Conservation (phyloP, 35 echinoderm and acorn worm genomes). For the Patiria miniata region DNA sequence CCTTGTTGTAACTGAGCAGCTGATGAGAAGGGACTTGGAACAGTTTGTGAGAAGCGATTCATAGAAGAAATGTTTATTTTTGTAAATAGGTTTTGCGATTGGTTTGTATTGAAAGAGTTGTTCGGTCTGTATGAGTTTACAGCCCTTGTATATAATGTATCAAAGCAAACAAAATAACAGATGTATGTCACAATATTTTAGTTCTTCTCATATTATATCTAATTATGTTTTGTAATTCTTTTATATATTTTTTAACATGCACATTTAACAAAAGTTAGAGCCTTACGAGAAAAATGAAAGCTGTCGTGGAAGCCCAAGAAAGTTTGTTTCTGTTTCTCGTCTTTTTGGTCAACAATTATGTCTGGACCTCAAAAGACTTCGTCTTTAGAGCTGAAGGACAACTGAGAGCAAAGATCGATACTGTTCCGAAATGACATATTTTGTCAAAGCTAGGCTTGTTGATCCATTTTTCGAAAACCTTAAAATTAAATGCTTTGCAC, state of each 20-base stretch:
- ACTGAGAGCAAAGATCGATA: too few species aligned
- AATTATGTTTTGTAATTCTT: slow-evolving; percentile 30
- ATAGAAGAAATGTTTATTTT: slow-evolving; percentile 21
- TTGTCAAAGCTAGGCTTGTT: too few species aligned
- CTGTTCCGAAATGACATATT: too few species aligned
- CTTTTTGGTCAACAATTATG: too few species aligned
- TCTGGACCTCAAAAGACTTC: too few species aligned
- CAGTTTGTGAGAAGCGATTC: neutral
- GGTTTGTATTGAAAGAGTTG: slow-evolving; percentile 12
- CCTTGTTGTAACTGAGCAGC: too few species aligned
- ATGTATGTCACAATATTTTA: slow-evolving; percentile 17
- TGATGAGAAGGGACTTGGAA: neutral
- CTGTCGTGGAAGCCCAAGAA: too few species aligned
- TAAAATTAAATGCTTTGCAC: too few species aligned
- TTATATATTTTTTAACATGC: slow-evolving; percentile 16
- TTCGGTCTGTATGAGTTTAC: neutral
- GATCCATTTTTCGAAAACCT: too few species aligned
- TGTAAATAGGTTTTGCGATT: slow-evolving; percentile 14
- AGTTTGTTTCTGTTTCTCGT: too few species aligned
- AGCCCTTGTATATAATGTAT: slow-evolving; percentile 5
- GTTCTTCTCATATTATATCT: slow-evolving; percentile 13
- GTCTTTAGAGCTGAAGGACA: too few species aligned
- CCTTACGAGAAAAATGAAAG: neutral
- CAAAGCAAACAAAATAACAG: neutral
- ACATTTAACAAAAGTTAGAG: slow-evolving; percentile 4